Evolutionary conservation across 2,797 vertebrate genomes (phyloP), one percentile per base, ranked within the genome.

Genomic region (Thunnus albacares): DNA sequence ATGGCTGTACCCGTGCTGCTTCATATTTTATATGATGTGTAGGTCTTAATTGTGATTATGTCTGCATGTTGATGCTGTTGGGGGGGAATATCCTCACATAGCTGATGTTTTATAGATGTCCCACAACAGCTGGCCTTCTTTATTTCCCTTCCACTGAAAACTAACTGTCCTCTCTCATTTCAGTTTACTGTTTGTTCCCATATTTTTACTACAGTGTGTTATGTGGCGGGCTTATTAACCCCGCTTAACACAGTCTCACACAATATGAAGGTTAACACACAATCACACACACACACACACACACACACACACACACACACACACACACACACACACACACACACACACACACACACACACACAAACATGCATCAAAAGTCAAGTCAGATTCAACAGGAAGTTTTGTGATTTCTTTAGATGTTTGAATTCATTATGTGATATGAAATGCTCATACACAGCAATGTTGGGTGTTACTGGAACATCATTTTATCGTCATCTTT

Each of bases 41-140:
- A 81, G 71, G 77, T 91, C 68, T 17, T 67, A 38, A 67, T 67
- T 30, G 53, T 71, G 74, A 85, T 82, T 79, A 78, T 59, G 45
- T 60, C 30, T 66, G 59, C 67, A 80, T 76, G 66, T 24, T 70
- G 77, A 79, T 65, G 77, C 69, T 71, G 66, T 66, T 60, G 10
- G 67, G 45, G 38, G 38, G 68, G 65, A 47, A 33, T 55, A 53
- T 76, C 49, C 38, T 51, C 66, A 64, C 80, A 65, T 75, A 75
- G 79, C 75, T 82, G 60, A 88, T 91, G 89, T 91, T 91, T 92
- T 89, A 91, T 92, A 82, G 47, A 90, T 90, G 79, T 63, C 70
- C 73, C 84, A 69, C 49, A 82, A 75, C 84, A 89, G 79, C 87
- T 84, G 79, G 24, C 63, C 51, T 71, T 70, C 58, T 84, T 64